Evolutionary conservation across 2,113 vertebrate genomes (phyloP).

Genomic region (Siphamia tubifer): DNA sequence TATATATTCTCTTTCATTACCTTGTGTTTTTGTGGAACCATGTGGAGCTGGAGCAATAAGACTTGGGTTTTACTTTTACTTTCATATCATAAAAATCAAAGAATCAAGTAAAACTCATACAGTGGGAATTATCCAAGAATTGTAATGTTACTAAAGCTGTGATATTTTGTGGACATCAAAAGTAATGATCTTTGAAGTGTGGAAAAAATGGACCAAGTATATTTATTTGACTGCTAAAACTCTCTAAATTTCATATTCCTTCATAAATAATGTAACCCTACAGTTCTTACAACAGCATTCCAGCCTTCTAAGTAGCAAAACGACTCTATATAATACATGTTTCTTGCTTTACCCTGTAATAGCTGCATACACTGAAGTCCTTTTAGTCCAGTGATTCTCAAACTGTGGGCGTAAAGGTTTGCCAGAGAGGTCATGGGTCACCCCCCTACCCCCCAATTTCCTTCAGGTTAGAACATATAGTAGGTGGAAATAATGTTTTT

Average conservation of each 20-base stretch:
- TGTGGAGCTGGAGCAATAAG: constrained; percentile 4
- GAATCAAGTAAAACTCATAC: background rate
- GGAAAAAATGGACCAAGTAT: background rate
- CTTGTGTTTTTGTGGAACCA: constrained; percentile 3
- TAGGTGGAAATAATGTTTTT: too few relatives aligned
- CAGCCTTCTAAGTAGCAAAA: background rate
- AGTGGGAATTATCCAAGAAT: background rate
- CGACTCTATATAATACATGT: background rate
- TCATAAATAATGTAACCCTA: background rate
- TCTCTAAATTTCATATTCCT: background rate
- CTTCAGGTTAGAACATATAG: too few relatives aligned
- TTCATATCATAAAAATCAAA: background rate
- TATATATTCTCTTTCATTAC: constrained; percentile 11
- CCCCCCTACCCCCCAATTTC: too few relatives aligned
- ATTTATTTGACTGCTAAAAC: background rate
- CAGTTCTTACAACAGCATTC: background rate
- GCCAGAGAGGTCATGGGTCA: too few relatives aligned
- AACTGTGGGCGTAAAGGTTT: too few relatives aligned
- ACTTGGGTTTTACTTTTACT: background rate
- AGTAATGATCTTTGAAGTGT: background rate
- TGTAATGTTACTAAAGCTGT: background rate
- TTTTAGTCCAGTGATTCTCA: constrained; percentile 3
- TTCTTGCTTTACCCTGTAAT: background rate
- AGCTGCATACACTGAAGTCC: constrained; percentile 1
- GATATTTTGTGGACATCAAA: background rate